Percentiles rank a stretch among this genome's conserved stretches.
These are phyloP conservation scores for Stichopus horrens DNA, from an alignment of 53 echinoderm and acorn worm species.

Conservation along the genomic window DNA sequence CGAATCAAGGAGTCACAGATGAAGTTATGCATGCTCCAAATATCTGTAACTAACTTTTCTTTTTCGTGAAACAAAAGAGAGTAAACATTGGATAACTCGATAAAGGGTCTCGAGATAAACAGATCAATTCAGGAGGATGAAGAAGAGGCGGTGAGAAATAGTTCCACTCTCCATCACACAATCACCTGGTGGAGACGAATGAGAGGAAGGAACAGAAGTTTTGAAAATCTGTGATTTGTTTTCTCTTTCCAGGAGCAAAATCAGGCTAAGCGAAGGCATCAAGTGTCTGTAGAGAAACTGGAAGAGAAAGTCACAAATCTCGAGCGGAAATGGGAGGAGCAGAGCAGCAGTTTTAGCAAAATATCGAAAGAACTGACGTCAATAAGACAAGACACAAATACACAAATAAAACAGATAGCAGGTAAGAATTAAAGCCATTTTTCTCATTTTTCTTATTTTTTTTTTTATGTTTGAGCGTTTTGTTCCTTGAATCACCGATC, in stretches of 20 bases:
- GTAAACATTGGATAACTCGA: slow-evolving; percentile 27
- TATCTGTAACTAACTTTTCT: neutral
- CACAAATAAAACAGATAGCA: slow-evolving; percentile 62
- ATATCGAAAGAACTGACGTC: slow-evolving; percentile 85
- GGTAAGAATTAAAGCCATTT: slow-evolving; percentile 18
- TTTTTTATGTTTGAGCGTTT: too few species aligned
- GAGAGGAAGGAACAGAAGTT: neutral
- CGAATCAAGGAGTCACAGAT: neutral
- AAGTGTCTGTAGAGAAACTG: slow-evolving; percentile 77
- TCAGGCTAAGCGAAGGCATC: slow-evolving; percentile 81
- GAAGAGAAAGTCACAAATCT: slow-evolving; percentile 89
- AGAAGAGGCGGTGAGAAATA: neutral
- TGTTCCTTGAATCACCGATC: too few species aligned
- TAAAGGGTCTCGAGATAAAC: neutral
- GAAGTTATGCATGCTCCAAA: slow-evolving; percentile 1
- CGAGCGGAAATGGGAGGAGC: slow-evolving; percentile 90
- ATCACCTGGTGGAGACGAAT: neutral
- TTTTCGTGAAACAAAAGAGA: neutral
- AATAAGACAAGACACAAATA: slow-evolving; percentile 76
- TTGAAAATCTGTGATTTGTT: slow-evolving; percentile 1
- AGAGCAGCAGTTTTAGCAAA: slow-evolving; percentile 80
- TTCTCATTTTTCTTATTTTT: too few species aligned
- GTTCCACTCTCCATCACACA: neutral
- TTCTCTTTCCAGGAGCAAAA: slow-evolving; percentile 69
- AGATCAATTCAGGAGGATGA: slow-evolving; percentile 1